Evolutionary conservation across 1,140 invertebrate genomes (phyloP).

Genomic region (Bombus sylvicola): DNA sequence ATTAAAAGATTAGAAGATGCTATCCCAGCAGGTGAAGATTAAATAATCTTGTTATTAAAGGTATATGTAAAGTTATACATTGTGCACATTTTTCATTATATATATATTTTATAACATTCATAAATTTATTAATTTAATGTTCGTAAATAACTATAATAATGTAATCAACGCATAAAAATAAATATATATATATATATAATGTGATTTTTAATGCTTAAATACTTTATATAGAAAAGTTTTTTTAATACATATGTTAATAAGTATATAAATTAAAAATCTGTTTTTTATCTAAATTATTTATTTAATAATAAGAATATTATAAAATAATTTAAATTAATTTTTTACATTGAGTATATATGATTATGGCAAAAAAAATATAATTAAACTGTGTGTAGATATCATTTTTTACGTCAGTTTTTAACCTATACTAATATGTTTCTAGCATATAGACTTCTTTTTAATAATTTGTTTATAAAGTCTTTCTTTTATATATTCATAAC

Average conservation of each 20-base stretch:
- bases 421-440: background rate
- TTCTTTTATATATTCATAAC: conserved; percentile 17
- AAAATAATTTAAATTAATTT: background rate
- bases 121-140: conserved; percentile 7
- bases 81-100: background rate
- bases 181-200: background rate
- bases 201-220: background rate
- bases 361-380: background rate
- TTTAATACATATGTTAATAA: background rate
- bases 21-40: conserved; percentile 98
- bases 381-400: background rate
- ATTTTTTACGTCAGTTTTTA: conserved; percentile 19
- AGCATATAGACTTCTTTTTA: too few relatives aligned
- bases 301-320: too few relatives aligned
- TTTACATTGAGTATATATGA: background rate
- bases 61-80: conserved; percentile 1
- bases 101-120: background rate
- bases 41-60: conserved; percentile 71
- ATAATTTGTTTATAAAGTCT: background rate
- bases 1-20: conserved; percentile 98
- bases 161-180: background rate
- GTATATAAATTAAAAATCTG: background rate
- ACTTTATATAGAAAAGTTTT: background rate
- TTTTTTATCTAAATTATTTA: background rate
- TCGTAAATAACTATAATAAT: conserved; percentile 1